A percentile compares a stretch with the other conserved stretches of the same genome.
Conservation (phyloP, 1,140 invertebrate species). For the Macrostomum lignano region DNA sequence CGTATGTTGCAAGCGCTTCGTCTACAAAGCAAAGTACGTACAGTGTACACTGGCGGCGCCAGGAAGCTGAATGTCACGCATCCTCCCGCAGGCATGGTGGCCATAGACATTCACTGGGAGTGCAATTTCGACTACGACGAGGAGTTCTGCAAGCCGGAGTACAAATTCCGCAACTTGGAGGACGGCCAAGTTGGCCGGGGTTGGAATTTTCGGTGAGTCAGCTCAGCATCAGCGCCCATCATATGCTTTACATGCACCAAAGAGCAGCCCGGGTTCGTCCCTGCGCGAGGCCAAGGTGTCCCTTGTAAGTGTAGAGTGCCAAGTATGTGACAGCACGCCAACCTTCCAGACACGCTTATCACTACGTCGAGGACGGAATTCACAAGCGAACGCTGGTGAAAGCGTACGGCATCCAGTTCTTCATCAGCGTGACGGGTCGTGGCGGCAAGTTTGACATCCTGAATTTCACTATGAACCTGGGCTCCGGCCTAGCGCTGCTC, state of each 20-base stretch:
- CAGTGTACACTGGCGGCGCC: no score
- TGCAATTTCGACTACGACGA: constrained; percentile 24
- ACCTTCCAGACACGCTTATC: constrained; percentile 12
- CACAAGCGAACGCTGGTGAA: constrained; percentile 4
- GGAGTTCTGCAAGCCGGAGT: constrained; percentile 16
- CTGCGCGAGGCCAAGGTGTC: no score
- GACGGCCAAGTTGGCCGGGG: constrained; percentile 9
- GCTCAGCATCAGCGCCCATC: no score
- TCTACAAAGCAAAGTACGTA: no score
- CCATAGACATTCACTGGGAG: constrained; percentile 23
- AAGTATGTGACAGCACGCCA: no score
- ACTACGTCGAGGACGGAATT: constrained; percentile 4
- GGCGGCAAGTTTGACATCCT: constrained; percentile 9
- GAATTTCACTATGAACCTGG: constrained; percentile 9
- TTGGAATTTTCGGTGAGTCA: constrained; percentile 27
- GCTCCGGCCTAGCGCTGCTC: constrained; percentile 9
- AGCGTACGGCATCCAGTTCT: constrained; percentile 9
- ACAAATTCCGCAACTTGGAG: constrained; percentile 14
- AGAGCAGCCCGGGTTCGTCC: no score
- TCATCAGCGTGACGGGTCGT: constrained; percentile 8
- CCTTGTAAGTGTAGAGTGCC: no score
- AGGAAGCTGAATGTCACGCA: no score
- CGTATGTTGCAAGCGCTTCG: no score
- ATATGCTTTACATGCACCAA: no score
- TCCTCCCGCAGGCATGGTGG: constrained; percentile 21